phyloP scores from a whole-genome alignment of 2,888 invertebrate genomes.

The Latheticus oryzae region DNA sequence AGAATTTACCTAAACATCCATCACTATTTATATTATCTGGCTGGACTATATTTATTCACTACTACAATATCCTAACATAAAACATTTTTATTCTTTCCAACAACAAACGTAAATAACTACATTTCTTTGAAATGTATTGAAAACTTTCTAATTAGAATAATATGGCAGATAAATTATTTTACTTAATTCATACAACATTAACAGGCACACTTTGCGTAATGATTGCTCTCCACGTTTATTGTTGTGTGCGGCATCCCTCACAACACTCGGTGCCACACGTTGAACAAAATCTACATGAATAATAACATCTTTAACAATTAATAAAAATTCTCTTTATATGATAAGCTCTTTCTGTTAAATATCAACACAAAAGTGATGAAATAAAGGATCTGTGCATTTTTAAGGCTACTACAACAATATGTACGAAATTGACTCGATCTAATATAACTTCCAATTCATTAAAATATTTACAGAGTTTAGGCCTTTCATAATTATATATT shows the following conservation, averaged over 20 bases:
- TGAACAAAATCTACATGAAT: slow-evolving; percentile 26
- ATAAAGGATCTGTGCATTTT: slow-evolving; percentile 22
- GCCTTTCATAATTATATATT: slow-evolving; percentile 38
- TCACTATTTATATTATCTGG: slow-evolving; percentile 31
- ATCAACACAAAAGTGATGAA: slow-evolving; percentile 18
- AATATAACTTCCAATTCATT: slow-evolving; percentile 23
- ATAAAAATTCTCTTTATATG: slow-evolving; percentile 21
- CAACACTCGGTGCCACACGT: slow-evolving; percentile 22
- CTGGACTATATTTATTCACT: slow-evolving; percentile 27
- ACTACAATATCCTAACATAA: slow-evolving; percentile 30
- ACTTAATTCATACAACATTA: slow-evolving; percentile 36
- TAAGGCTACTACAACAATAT: slow-evolving; percentile 39
- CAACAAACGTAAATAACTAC: slow-evolving; percentile 24
- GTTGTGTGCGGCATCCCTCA: slow-evolving; percentile 22
- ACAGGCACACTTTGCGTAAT: slow-evolving; percentile 39
- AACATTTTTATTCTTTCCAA: slow-evolving; percentile 31
- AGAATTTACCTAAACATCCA: slow-evolving; percentile 34
- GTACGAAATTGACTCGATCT: slow-evolving; percentile 39
- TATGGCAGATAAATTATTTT: slow-evolving; percentile 24
- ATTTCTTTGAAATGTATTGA: slow-evolving; percentile 23
- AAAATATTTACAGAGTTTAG: slow-evolving; percentile 41
- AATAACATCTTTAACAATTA: slow-evolving; percentile 19
- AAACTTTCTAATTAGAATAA: slow-evolving; percentile 17
- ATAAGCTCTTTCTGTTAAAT: slow-evolving; percentile 28
- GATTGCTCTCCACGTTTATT: slow-evolving; percentile 37